Conservation (phyloP, 2,113 vertebrate species). For the Trichechus manatus region DNA sequence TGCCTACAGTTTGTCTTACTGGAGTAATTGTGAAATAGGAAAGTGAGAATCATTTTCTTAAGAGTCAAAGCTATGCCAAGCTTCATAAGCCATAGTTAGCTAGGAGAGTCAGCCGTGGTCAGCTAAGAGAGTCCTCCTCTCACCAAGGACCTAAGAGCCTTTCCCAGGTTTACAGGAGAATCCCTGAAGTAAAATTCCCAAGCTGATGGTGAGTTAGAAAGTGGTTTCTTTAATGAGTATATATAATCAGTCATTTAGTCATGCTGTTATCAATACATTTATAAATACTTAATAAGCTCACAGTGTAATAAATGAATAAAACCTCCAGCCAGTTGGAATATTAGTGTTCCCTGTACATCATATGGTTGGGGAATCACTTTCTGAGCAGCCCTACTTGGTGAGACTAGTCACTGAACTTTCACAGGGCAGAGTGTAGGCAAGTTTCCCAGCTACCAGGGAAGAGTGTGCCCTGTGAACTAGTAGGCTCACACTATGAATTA, state of each 20-base stretch:
- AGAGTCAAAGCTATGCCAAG: not conserved
- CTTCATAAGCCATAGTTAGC: not conserved
- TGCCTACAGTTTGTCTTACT: constrained; percentile 51
- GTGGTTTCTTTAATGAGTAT: constrained; percentile 38
- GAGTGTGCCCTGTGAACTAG: not conserved
- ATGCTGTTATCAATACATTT: not conserved
- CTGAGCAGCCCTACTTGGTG: not conserved
- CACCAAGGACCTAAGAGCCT: not conserved
- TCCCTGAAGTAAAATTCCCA: constrained; percentile 29
- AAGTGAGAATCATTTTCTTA: not conserved
- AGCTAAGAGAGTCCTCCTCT: not conserved
- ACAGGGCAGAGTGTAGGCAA: not conserved
- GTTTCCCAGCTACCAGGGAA: not conserved
- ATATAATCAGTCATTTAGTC: not conserved
- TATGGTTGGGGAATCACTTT: not conserved
- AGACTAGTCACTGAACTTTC: not conserved
- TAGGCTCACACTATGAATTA: not conserved
- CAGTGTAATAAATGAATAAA: not conserved
- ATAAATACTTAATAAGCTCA: constrained; percentile 30
- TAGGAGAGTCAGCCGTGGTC: not conserved
- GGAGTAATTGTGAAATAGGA: constrained; percentile 38
- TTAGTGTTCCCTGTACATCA: not conserved
- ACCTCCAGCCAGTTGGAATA: not conserved
- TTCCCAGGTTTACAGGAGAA: not conserved
- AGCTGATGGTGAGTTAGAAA: constrained; percentile 29